phyloP scores from a whole-genome alignment of 1,140 invertebrate species.

The Thaumatotibia leucotreta region DNA sequence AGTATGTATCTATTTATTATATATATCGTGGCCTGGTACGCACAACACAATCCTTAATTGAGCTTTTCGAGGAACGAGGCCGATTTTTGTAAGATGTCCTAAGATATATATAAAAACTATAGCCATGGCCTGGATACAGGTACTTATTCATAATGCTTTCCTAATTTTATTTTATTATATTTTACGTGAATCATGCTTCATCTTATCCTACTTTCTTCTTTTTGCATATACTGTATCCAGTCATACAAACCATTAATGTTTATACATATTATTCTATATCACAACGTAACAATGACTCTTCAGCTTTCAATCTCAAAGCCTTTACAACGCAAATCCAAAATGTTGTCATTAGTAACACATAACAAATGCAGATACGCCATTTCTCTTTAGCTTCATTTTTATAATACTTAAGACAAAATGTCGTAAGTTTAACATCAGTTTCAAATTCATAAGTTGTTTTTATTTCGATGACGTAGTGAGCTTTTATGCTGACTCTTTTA shows the following conservation, averaged over 20 bases:
- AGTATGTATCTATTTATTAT: no score
- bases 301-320: background rate
- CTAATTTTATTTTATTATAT: no score
- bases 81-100: no score
- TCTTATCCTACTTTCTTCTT: background rate
- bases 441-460: background rate
- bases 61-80: no score
- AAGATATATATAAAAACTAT: no score
- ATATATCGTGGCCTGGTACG: no score
- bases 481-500: constrained; percentile 32
- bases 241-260: constrained; percentile 4
- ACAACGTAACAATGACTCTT: background rate
- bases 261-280: background rate
- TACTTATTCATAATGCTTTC: no score
- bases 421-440: background rate
- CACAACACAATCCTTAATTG: no score
- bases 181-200: no score
- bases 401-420: background rate
- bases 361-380: background rate
- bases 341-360: background rate
- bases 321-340: background rate
- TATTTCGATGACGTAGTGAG: background rate
- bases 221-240: constrained; percentile 5
- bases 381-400: background rate
- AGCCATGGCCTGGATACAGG: no score